Percentiles rank a stretch among this genome's conserved stretches.
Evolutionary conservation across 2,113 vertebrate species (phyloP).

Genomic region (Indicator indicator): DNA sequence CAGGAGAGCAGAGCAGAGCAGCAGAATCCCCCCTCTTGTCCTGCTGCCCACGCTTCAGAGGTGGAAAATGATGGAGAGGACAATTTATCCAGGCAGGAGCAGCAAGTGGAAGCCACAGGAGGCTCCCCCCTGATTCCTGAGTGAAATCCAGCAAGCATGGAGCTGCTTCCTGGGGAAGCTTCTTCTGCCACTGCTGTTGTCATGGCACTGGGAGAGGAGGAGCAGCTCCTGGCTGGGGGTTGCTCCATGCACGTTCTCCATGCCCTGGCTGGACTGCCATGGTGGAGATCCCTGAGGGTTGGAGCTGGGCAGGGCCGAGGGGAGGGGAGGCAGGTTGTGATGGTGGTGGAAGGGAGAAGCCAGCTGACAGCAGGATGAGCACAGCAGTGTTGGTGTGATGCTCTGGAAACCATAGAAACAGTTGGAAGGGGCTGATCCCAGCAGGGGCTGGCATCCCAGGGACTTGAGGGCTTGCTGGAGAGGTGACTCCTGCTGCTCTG

Average conservation of each 20-base stretch:
- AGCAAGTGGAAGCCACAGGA: rapidly evolving
- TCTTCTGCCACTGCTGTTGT: background rate
- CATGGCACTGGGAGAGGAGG: background rate
- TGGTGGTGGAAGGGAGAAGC: background rate
- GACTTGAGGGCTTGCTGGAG: background rate
- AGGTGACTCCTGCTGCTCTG: too few relatives aligned
- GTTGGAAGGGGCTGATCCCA: background rate
- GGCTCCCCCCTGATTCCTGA: rapidly evolving
- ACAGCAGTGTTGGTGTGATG: background rate
- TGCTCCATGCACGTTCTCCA: rapidly evolving
- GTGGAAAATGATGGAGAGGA: rapidly evolving
- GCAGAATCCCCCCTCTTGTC: too few relatives aligned
- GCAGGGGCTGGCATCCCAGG: background rate
- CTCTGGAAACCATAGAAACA: constrained; percentile 12
- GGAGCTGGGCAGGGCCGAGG: background rate
- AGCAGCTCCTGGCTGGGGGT: background rate
- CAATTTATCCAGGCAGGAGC: background rate
- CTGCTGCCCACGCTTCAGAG: background rate
- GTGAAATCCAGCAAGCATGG: too few relatives aligned
- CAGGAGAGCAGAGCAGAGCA: too few relatives aligned
- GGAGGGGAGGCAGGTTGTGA: background rate
- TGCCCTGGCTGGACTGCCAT: background rate
- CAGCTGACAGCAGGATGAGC: background rate
- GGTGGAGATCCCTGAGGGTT: background rate
- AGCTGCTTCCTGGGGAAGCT: background rate